Evolutionary conservation across 1,140 invertebrate species (phyloP).

Genomic region (Neodiprion lecontei): DNA sequence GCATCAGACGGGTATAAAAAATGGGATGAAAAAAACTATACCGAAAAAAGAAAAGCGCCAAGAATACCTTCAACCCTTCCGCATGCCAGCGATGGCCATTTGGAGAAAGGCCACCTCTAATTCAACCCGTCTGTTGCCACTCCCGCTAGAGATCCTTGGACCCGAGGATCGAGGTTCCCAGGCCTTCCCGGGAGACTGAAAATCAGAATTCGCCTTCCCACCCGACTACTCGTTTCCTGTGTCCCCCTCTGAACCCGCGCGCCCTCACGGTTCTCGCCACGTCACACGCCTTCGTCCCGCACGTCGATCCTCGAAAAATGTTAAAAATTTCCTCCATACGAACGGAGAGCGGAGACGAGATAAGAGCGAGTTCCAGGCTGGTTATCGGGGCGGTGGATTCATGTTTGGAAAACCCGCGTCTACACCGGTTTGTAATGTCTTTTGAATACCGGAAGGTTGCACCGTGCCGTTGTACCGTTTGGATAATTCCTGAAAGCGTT

Average conservation of each 20-base stretch:
- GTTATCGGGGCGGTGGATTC: too few relatives aligned
- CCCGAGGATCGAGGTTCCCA: neutral
- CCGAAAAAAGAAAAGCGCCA: constrained; percentile 24
- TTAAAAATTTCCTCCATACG: neutral
- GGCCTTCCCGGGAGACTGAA: constrained; percentile 4
- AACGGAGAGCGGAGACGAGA: neutral
- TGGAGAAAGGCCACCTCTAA: constrained; percentile 32
- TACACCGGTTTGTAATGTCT: too few relatives aligned
- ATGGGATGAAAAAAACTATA: constrained; percentile 28
- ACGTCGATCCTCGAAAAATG: neutral
- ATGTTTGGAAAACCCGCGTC: too few relatives aligned
- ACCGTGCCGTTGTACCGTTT: too few relatives aligned
- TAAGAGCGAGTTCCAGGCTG: neutral
- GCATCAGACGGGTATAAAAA: constrained; percentile 33
- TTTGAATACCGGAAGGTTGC: too few relatives aligned
- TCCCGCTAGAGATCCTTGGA: constrained; percentile 1
- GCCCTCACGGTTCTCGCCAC: neutral
- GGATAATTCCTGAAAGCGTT: neutral
- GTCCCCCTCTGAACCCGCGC: neutral
- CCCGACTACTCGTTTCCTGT: neutral
- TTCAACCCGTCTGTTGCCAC: neutral
- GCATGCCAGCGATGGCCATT: constrained; percentile 40
- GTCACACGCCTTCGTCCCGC: neutral
- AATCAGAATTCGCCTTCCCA: neutral
- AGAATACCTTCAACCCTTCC: constrained; percentile 47